Conservation (phyloP, 2,888 invertebrate genomes). For the Microctonus brassicae region DNA sequence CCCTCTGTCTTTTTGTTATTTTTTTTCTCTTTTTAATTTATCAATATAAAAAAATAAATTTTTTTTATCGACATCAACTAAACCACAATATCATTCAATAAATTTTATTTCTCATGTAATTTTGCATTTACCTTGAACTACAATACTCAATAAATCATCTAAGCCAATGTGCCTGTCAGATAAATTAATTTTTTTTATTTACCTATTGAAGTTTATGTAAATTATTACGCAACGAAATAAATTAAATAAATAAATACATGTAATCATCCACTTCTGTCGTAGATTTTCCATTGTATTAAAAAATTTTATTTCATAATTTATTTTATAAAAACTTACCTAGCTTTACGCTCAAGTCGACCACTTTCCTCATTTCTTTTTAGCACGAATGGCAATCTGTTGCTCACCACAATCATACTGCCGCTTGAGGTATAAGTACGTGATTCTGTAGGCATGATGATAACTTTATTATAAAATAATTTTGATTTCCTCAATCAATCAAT, state of each 20-base stretch:
- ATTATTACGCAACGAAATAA: not conserved
- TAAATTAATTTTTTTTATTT: not conserved
- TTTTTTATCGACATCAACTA: not conserved
- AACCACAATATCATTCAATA: not conserved
- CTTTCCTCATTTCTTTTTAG: slow-evolving; percentile 81
- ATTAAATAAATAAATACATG: not conserved
- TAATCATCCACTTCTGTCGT: not conserved
- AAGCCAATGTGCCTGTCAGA: not conserved
- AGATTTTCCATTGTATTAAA: not conserved
- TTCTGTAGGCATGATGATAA: slow-evolving; percentile 60
- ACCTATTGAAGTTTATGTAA: not conserved
- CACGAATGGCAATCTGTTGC: slow-evolving; percentile 91
- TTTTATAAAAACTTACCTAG: slow-evolving; percentile 76
- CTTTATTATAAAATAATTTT: slow-evolving; percentile 3
- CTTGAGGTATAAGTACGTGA: slow-evolving; percentile 63
- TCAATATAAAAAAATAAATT: not conserved
- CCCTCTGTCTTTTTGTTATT: slow-evolving; percentile 37
- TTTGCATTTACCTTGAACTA: not conserved
- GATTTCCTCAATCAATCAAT: slow-evolving; percentile 24
- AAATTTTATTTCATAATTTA: not conserved
- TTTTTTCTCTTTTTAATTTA: slow-evolving; percentile 22
- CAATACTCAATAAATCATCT: not conserved
- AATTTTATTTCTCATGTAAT: not conserved
- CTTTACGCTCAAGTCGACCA: slow-evolving; percentile 82
- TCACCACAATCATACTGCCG: slow-evolving; percentile 90